Evolutionary conservation across 2,113 vertebrate species (phyloP).

Genomic region (Heterocephalus glaber): DNA sequence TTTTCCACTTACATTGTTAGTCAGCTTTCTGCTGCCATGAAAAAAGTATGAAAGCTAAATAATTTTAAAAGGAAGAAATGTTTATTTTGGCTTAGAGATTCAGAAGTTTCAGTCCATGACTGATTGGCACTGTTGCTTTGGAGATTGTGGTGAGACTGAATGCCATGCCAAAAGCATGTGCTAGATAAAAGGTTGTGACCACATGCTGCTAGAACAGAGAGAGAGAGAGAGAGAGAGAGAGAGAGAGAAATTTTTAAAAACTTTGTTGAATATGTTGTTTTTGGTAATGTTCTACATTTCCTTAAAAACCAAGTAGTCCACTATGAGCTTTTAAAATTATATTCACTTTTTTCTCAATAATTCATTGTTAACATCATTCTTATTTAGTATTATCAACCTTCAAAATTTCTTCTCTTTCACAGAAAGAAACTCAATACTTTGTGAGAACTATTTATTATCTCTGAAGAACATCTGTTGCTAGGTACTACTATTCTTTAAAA

Average conservation of each 20-base stretch:
- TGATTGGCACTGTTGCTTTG: not conserved
- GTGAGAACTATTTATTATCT: not conserved
- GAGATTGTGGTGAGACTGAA: not conserved
- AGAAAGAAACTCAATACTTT: not conserved
- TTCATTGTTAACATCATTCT: conserved; percentile 21
- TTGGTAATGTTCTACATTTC: not conserved
- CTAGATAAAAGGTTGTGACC: not conserved
- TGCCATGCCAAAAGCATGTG: too few relatives aligned
- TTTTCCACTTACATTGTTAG: not conserved
- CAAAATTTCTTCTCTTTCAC: conserved; percentile 18
- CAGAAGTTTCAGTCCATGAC: too few relatives aligned
- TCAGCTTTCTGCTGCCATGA: not conserved
- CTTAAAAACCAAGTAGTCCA: not conserved
- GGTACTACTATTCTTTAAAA: not conserved
- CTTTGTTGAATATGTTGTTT: not conserved
- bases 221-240: too few relatives aligned
- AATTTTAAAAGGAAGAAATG: not conserved
- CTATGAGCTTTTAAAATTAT: not conserved
- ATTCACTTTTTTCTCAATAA: not conserved
- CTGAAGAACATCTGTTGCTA: not conserved
- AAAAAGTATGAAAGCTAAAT: not conserved
- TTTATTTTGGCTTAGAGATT: not conserved
- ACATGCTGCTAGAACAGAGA: too few relatives aligned
- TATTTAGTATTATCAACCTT: conserved; percentile 34
- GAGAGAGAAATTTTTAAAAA: not conserved